Evolutionary conservation across 2,797 vertebrate genomes (phyloP).

Genomic region (Pteronotus mesoamericanus): DNA sequence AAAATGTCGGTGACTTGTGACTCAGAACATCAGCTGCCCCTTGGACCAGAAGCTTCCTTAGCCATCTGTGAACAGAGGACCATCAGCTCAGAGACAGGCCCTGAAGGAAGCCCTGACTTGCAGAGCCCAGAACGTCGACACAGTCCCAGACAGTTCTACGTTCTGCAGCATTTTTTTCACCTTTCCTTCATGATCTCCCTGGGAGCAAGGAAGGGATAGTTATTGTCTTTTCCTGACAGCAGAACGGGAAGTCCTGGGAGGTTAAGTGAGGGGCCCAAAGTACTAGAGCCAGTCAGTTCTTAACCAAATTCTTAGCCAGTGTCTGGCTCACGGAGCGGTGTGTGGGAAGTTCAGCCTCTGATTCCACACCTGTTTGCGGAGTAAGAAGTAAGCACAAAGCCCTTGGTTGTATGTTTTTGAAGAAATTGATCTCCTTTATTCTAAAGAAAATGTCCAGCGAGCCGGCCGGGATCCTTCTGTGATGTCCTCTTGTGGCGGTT

Average conservation of each 20-base stretch:
- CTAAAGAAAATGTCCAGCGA: not conserved
- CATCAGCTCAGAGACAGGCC: not conserved
- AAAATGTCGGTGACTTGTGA: not conserved
- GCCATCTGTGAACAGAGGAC: not conserved
- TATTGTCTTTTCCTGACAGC: not conserved
- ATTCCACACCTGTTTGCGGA: not conserved
- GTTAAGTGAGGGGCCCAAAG: not conserved
- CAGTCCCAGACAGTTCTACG: not conserved
- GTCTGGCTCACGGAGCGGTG: not conserved
- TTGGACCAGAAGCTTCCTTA: not conserved
- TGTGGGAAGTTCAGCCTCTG: not conserved
- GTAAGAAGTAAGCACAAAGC: not conserved
- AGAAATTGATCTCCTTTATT: slow-evolving; percentile 16
- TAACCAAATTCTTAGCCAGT: slow-evolving; percentile 26
- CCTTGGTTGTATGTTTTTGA: not conserved
- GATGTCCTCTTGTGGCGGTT: not conserved
- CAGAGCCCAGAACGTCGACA: not conserved
- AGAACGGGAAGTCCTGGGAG: not conserved
- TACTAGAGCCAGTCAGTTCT: not conserved
- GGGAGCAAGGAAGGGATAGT: not conserved
- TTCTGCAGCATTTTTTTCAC: not conserved
- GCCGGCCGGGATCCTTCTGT: not conserved
- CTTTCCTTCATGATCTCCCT: not conserved
- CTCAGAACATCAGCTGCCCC: not conserved
- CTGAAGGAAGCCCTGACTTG: not conserved